Evolutionary conservation across 2,888 invertebrate genomes (phyloP).

Genomic region (Lepidocyrtoides sp.): DNA sequence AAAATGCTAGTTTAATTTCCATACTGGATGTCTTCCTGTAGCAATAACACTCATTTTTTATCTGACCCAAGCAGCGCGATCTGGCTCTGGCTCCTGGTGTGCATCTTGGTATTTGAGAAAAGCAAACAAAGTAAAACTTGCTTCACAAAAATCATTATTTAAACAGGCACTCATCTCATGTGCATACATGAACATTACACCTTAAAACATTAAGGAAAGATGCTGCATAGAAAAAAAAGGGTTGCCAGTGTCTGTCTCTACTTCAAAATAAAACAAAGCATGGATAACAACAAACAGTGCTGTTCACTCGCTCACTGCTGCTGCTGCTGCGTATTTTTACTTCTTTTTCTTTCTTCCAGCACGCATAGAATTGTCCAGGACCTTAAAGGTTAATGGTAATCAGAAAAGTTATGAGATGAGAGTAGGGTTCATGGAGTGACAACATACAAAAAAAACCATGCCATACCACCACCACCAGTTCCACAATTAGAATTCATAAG

Average conservation of each 20-base stretch:
- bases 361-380: conserved; percentile 10
- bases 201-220: not conserved
- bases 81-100: conserved; percentile 60
- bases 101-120: conserved; percentile 58
- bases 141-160: not conserved
- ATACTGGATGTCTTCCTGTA: conserved; percentile 63
- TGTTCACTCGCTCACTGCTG: no score
- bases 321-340: no score
- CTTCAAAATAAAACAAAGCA: no score
- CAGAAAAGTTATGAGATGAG: no score
- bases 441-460: not conserved
- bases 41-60: conserved; percentile 56
- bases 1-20: conserved; percentile 52
- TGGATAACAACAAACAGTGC: no score
- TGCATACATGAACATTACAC: not conserved
- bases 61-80: not conserved
- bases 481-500: conserved; percentile 73
- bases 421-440: conserved; percentile 8
- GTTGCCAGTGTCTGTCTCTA: no score
- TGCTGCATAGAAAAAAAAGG: no score
- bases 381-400: conserved; percentile 59
- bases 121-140: conserved; percentile 1
- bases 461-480: not conserved
- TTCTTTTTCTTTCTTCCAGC: no score
- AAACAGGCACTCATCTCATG: no score